Evolutionary conservation across 2,113 vertebrate genomes (phyloP).

Genomic region (Hypocryptadius cinnamomeus): DNA sequence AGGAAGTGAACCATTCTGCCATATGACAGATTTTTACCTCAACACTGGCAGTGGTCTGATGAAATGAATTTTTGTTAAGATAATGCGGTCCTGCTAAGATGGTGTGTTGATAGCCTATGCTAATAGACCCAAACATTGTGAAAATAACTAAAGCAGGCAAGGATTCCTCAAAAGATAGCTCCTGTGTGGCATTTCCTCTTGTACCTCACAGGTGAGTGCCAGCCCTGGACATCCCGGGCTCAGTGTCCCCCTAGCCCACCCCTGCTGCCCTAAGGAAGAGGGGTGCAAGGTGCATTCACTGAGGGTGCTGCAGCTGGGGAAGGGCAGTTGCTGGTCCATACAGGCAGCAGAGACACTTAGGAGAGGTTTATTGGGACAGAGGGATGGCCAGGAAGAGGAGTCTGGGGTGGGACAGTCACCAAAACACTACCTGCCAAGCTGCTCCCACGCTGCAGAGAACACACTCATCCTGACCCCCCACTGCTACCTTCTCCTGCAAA

Average conservation of each 20-base stretch:
- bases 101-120: background rate
- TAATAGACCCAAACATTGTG: background rate
- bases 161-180: background rate
- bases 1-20: background rate
- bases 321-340: background rate
- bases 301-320: background rate
- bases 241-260: rapidly evolving
- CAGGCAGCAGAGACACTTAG: background rate
- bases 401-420: background rate
- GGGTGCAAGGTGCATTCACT: background rate
- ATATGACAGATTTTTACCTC: background rate
- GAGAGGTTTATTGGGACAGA: background rate
- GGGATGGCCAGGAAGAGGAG: background rate
- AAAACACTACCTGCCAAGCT: background rate
- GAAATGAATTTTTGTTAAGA: background rate
- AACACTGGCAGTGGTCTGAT: background rate
- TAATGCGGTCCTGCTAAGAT: rapidly evolving
- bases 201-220: background rate
- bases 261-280: background rate
- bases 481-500: background rate
- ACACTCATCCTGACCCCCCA: rapidly evolving
- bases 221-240: background rate
- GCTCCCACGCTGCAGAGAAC: rapidly evolving
- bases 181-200: background rate
- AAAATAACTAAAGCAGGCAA: background rate